Evolutionary conservation across 2,888 invertebrate genomes (phyloP), one percentile per base, ranked within the genome.

Genomic region (Caenorhabditis drosophilae): DNA sequence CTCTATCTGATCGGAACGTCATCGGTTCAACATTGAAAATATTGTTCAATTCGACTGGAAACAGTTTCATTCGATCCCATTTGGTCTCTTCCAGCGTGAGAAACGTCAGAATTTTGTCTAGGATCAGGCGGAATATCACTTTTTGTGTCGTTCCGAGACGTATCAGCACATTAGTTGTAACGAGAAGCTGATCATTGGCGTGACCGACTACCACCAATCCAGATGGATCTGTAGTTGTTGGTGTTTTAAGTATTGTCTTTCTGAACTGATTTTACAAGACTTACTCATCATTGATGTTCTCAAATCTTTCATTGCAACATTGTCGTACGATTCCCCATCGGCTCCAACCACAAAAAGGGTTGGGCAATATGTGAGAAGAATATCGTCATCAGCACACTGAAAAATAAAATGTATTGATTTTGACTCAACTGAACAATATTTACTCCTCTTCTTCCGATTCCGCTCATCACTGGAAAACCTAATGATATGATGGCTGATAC

Each of bases 351-450:
- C 64, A 54, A 80, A 80, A 15, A 80, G 68, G 20, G 77, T 66
- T 0, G 79, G 75, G 42, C 79, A 79, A 53, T 80, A 80, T 12
- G 79, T 78, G 18, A 80, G 56, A 15, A 69, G 67, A 22, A 78
- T 78, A 22, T 78, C 76, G 56, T 80, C 80, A 26, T 80, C 80
- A 7, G 75, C 68, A 3, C 51, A 50, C 77, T 77, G 67, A 35
- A 56, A 52, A 20, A 16, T 12, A 22, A 15, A 49, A 23, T 36
- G 7, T 36, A 16, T 44, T 15, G 18, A 16, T 44, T 25, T 36
- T n/a, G n/a, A n/a, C 36, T 36, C 36, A 36, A 50, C 75, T 77
- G 63, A 35, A 61, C 44, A 20, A 16, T 11, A n/a, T n/a, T 34
- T 23, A 77, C 79, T 45, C 79, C 80, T 60, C 80, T 42, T 20